Conservation (phyloP, 1,140 invertebrate species). For the Drosophila auraria region DNA sequence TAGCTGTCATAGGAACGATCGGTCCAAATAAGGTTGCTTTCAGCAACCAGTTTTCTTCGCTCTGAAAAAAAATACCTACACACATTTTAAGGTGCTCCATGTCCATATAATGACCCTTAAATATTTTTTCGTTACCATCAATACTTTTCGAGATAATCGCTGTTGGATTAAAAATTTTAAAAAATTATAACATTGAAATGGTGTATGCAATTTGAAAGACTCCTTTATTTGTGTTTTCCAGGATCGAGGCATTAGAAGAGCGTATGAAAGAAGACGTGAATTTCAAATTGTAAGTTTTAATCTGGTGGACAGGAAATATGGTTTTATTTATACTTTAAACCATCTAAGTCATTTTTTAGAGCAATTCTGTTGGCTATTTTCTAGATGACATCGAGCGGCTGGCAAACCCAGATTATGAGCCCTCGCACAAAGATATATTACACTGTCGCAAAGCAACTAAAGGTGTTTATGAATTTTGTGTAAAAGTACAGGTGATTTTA, state of each 20-base stretch:
- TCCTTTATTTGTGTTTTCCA: too few relatives aligned
- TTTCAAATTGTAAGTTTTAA: constrained; percentile 95
- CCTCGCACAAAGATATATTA: constrained; percentile 92
- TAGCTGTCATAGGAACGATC: too few relatives aligned
- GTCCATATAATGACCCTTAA: too few relatives aligned
- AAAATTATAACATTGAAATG: too few relatives aligned
- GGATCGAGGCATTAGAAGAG: constrained; percentile 94
- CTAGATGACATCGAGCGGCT: constrained; percentile 96
- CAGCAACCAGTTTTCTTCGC: too few relatives aligned
- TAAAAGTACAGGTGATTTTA: constrained; percentile 86
- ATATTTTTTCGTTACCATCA: too few relatives aligned
- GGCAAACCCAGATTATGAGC: constrained; percentile 93
- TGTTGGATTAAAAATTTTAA: too few relatives aligned
- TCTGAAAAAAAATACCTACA: too few relatives aligned
- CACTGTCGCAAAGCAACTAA: constrained; percentile 93
- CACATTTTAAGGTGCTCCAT: too few relatives aligned
- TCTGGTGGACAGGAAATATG: background rate
- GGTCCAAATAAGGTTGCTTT: too few relatives aligned
- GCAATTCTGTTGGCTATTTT: constrained; percentile 98
- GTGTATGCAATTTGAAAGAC: too few relatives aligned
- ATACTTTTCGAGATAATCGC: too few relatives aligned
- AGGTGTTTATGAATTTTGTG: constrained; percentile 97
- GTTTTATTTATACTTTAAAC: background rate
- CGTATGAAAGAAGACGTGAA: constrained; percentile 96
- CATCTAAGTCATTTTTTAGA: constrained; percentile 86